A percentile compares a stretch with the other conserved stretches of the same genome.
Conservation (phyloP, 2,797 vertebrate genomes). For the Poecile montanus region DNA sequence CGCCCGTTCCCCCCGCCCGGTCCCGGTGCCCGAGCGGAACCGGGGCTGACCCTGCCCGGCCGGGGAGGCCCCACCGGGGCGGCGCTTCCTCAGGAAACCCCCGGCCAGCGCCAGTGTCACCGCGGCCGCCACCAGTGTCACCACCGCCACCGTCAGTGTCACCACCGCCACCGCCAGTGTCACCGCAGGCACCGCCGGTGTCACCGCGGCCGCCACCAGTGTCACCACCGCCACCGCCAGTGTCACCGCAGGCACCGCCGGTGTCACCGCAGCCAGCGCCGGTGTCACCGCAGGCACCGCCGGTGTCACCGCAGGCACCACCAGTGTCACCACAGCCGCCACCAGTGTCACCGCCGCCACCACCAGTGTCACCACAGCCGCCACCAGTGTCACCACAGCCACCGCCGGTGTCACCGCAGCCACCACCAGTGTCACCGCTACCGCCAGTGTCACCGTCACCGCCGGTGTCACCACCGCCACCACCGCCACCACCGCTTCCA, state of each 20-base stretch:
- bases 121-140: background rate
- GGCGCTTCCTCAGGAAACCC: conserved; percentile 29
- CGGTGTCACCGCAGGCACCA: no score
- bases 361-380: no score
- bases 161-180: background rate
- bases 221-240: background rate
- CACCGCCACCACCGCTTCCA: no score
- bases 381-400: background rate
- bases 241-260: no score
- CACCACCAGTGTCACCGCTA: background rate
- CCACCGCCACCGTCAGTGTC: no score
- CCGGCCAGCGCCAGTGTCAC: background rate
- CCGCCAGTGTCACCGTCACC: background rate
- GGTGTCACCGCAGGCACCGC: no score
- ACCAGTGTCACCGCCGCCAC: no score
- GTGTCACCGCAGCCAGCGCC: no score
- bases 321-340: no score
- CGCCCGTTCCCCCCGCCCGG: background rate
- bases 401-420: background rate
- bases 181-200: no score
- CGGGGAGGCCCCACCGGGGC: background rate
- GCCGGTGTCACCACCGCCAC: background rate
- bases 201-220: background rate
- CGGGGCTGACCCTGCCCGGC: background rate
- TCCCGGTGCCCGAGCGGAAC: background rate